Evolutionary conservation across 2,113 vertebrate species (phyloP).

Genomic region (Redunca redunca): DNA sequence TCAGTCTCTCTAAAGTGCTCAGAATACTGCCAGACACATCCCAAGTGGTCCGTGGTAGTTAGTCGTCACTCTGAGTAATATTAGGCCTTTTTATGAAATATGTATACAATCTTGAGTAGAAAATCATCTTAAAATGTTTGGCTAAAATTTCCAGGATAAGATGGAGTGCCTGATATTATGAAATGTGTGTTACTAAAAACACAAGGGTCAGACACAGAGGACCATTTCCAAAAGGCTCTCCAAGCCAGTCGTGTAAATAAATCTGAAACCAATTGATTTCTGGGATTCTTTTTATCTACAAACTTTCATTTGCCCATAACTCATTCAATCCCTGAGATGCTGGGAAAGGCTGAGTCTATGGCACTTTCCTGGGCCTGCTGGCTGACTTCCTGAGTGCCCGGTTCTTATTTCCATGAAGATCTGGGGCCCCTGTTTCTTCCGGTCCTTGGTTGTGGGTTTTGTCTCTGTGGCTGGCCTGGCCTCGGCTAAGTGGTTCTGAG

Average conservation of each 20-base stretch:
- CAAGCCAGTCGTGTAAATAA: background rate
- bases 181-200: background rate
- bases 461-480: background rate
- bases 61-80: background rate
- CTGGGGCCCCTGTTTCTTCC: background rate
- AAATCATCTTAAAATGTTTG: background rate
- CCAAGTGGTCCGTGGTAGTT: background rate
- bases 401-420: background rate
- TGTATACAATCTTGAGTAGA: background rate
- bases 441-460: background rate
- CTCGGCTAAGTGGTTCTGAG: background rate
- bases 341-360: background rate
- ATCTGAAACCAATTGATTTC: background rate
- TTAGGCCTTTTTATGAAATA: background rate
- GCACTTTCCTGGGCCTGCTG: background rate
- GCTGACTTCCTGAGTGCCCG: accelerated
- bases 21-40: background rate
- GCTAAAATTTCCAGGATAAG: background rate
- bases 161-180: background rate
- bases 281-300: background rate
- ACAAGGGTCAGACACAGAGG: background rate
- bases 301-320: background rate
- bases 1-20: background rate
- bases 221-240: background rate
- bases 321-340: background rate